These are phyloP conservation scores for Carduelis carduelis DNA, from an alignment of 2,797 vertebrate species.

Conservation along the genomic window DNA sequence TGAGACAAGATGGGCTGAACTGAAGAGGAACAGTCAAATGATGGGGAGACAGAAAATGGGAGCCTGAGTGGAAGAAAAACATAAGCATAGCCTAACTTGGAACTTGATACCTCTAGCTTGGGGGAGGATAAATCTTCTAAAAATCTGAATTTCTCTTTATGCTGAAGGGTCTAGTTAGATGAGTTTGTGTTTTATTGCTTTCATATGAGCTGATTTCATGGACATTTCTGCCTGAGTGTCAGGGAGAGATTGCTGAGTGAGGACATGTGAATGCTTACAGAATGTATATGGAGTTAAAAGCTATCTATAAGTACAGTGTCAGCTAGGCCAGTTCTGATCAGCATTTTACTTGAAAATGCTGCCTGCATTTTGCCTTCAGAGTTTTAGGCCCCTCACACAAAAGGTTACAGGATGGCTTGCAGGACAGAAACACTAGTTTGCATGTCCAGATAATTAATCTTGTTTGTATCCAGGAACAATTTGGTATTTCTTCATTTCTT, in stretches of 20 bases:
- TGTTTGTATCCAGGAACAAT: not conserved
- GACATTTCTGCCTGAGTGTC: not conserved
- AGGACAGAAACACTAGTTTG: not conserved
- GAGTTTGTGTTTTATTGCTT: not conserved
- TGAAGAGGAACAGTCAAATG: not conserved
- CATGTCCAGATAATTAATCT: not conserved
- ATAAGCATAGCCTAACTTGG: not conserved
- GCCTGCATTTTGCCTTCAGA: not conserved
- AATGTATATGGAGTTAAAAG: not conserved
- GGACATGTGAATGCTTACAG: not conserved
- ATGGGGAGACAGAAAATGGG: not conserved
- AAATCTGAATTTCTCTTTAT: not conserved
- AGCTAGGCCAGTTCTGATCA: not conserved
- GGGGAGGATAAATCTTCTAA: accelerated
- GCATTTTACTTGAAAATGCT: not conserved
- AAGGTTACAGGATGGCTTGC: not conserved
- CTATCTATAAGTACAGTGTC: not conserved
- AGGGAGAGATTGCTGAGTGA: not conserved
- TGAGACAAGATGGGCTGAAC: not conserved
- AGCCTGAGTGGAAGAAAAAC: not conserved
- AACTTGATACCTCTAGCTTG: not conserved
- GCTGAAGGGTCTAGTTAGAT: not conserved
- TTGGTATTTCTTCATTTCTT: not conserved
- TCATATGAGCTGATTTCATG: not conserved
- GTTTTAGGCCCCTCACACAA: not conserved